Evolutionary conservation across 2,888 invertebrate species (phyloP), one percentile per base, ranked within the genome.

Genomic region (Drosophila algonquin): DNA sequence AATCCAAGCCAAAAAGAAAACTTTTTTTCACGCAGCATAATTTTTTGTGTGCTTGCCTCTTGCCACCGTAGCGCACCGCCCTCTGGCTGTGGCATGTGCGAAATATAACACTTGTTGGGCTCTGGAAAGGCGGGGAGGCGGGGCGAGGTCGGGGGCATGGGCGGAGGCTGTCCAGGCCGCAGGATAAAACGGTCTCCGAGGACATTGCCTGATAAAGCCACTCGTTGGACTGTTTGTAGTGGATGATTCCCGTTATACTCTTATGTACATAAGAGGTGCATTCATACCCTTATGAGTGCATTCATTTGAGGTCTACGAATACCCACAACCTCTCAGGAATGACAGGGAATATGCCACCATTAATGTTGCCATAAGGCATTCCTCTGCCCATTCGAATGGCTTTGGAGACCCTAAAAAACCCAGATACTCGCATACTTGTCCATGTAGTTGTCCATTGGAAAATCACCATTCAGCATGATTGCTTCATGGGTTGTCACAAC

Each of bases 61-160:
- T 40, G 40, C 40, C 40, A 40, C 40, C 40, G 40, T 12, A 35
- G 12, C 10, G 21, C 44, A 44, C 58, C 51, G 68, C 27, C 7
- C 56, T 55, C 44, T 64, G 64, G 69, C 56, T 50, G 30, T 61
- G 45, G 54, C 46, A 44, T 67, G 62, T 79, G 59, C 57, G 57
- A 61, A 64, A 62, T 72, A 72, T 79, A 72, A 81, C 78, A 78
- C 78, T 75, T 81, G 62, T 35, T 46, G 35, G 32, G 18, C 40
- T 40, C 35, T 14, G 35, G 35, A 35, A 45, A 57, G 24, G 24
- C 45, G 53, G 50, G 51, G 3, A 21, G 21, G 21, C 21, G 21
- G 14, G 63, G 63, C 24, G 24, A 18, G 18, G 18, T 1, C 21
- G 46, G 46, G 32, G 45, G n/a, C n/a, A n/a, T n/a, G n/a, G n/a